Evolutionary conservation across 2,797 vertebrate species (phyloP).

Genomic region (Aselliscus stoliczkanus): DNA sequence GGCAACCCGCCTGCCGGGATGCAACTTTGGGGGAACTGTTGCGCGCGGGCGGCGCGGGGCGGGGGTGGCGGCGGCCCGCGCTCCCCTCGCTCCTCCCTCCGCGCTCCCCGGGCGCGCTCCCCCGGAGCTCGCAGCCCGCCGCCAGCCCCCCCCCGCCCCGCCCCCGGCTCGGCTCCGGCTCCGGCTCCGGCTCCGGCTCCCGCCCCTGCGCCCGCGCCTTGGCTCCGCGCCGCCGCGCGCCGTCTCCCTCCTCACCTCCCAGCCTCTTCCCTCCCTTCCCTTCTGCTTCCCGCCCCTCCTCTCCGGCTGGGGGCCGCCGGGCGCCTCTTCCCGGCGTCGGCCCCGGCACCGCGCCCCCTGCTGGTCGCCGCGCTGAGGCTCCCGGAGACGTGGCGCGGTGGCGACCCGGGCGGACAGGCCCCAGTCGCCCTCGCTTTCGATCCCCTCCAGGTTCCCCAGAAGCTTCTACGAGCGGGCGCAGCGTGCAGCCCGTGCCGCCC

Average conservation of each 20-base stretch:
- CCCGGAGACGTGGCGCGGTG: neutral
- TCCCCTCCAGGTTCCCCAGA: neutral
- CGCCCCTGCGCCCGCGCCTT: neutral
- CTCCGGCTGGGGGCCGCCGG: neutral
- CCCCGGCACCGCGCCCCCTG: neutral
- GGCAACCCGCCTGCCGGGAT: slow-evolving; percentile 30
- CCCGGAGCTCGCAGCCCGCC: slow-evolving; percentile 1
- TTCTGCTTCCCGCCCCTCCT: neutral
- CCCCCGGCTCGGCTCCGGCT: slow-evolving; percentile 31
- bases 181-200: neutral
- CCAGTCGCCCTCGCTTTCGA: neutral
- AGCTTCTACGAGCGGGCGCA: neutral
- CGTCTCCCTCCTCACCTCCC: neutral
- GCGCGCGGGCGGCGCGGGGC: slow-evolving; percentile 60
- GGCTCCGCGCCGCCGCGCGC: neutral
- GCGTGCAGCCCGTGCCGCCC: neutral
- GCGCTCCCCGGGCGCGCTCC: slow-evolving; percentile 53
- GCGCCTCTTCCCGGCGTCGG: slow-evolving; percentile 19
- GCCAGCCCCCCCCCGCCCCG: slow-evolving; percentile 37
- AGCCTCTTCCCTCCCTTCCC: neutral
- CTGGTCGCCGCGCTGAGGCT: neutral
- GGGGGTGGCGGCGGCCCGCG: slow-evolving; percentile 31
- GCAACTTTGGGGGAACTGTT: slow-evolving; percentile 77
- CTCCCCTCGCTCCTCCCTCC: slow-evolving; percentile 59
- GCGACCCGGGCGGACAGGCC: neutral